Evolutionary conservation across 1,140 invertebrate genomes (phyloP).

Genomic region (Cotesia chilonis): DNA sequence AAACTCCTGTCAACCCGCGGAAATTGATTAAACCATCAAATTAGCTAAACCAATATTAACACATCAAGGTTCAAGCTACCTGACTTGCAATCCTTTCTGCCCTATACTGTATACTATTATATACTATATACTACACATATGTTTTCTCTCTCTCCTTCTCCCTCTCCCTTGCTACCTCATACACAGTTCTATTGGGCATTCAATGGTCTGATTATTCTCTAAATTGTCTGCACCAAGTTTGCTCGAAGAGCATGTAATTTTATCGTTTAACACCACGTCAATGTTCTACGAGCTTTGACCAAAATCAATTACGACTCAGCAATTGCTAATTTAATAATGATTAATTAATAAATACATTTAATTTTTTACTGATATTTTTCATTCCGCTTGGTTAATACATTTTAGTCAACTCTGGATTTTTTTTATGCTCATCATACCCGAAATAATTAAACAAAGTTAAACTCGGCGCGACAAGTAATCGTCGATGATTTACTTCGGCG

Average conservation of each 20-base stretch:
- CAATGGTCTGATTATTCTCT: conserved; percentile 41
- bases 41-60: conserved; percentile 66
- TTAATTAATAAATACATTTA: too few species aligned
- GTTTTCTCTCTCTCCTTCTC: conserved; percentile 15
- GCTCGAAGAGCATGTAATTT: conserved; percentile 31
- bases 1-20: conserved; percentile 64
- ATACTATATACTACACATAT: not conserved
- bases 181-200: conserved; percentile 30
- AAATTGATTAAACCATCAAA: conserved; percentile 68
- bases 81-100: conserved; percentile 27
- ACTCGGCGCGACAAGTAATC: conserved; percentile 8
- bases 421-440: not conserved
- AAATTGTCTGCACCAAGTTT: conserved; percentile 38
- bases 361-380: conserved; percentile 3
- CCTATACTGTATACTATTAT: too few species aligned
- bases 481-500: conserved; percentile 23
- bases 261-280: conserved; percentile 24
- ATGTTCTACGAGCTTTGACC: not conserved
- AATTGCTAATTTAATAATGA: not conserved
- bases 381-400: not conserved
- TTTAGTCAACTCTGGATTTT: not conserved
- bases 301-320: not conserved
- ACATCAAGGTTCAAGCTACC: conserved; percentile 52
- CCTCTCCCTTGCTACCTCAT: conserved; percentile 26
- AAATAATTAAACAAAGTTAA: conserved; percentile 27